Conservation (phyloP, 2,888 invertebrate species). For the Gasteruption jaculator region DNA sequence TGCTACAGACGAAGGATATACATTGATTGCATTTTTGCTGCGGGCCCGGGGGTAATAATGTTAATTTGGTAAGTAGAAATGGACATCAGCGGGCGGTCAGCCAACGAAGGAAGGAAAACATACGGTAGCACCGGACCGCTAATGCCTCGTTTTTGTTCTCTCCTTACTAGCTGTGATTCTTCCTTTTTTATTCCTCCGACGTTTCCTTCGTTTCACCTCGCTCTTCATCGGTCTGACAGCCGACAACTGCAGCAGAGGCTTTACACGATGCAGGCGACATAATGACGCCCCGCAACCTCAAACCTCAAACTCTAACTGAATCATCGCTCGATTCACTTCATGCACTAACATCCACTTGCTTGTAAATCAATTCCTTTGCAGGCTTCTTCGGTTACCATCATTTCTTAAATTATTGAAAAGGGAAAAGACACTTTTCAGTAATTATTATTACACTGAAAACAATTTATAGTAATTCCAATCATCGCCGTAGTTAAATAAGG, state of each 20-base stretch:
- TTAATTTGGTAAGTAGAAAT: conserved; percentile 47
- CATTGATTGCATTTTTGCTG: conserved; percentile 45
- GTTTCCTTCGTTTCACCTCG: conserved; percentile 15
- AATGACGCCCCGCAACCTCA: conserved; percentile 47
- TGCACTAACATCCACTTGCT: background rate
- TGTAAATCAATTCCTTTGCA: too few relatives aligned
- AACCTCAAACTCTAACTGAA: conserved; percentile 46
- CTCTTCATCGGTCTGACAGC: conserved; percentile 28
- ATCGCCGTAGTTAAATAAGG: too few relatives aligned
- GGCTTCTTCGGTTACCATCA: too few relatives aligned
- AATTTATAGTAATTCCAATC: too few relatives aligned
- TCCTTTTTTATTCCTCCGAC: conserved; percentile 15
- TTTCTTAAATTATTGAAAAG: too few relatives aligned
- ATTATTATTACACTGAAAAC: too few relatives aligned
- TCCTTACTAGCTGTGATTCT: conserved; percentile 14
- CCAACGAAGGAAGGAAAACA: conserved; percentile 23
- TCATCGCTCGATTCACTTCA: conserved; percentile 22
- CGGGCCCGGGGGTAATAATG: conserved; percentile 41
- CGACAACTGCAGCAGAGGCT: conserved; percentile 28
- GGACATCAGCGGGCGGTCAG: conserved; percentile 44
- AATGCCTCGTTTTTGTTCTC: conserved; percentile 38
- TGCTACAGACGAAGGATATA: conserved; percentile 23
- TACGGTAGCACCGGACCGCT: conserved; percentile 40
- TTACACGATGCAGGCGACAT: conserved; percentile 39
- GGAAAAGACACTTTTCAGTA: too few relatives aligned